Evolutionary conservation across 2,113 vertebrate species (phyloP), one percentile per base, ranked within the genome.

Genomic region (Dendropsophus ebraccatus): DNA sequence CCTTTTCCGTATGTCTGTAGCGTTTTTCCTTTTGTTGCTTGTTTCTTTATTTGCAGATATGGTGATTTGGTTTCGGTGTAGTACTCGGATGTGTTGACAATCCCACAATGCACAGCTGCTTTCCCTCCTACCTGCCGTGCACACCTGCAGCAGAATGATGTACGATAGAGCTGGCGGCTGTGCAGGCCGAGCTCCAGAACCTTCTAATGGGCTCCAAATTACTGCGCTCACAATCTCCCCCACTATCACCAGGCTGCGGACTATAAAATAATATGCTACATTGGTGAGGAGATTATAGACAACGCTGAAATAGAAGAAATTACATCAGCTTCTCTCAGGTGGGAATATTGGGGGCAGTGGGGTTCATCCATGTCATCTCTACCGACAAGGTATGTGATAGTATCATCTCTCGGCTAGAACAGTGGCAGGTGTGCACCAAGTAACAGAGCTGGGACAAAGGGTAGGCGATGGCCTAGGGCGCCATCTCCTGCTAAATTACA

Each of bases 121-220:
- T 58, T 74, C 4, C 52, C 58, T 72, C 58, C 41, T 72, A 74
- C 82, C 82, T 83, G 82, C 82, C n/a, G 69, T 13, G 82, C 50
- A 60, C 82, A 83, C 69, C 82, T 83, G 82, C 50, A 58, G 14
- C 17, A 4, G 58, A 83, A 74, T 83, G 23, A 74, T 37, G 45
- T n/a, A 23, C 69, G 35, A 69, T 32, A 25, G 37, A 58, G 82
- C n/a, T n/a, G n/a, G n/a, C n/a, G 65, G 67, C 30, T 37, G 32
- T 32, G 56, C 54, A 78, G 67, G 17, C 30, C 14, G 49, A 50
- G 52, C 35, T 82, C 60, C 62, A 47, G 80, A 28, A 74, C 74
- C n/a, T 74, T 41, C 50, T 58, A 83, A 83, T 83, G 32, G 69
- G 69, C 52, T 50, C 45, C 13, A 10, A 74, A 83, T 83, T 41